Percentiles rank a stretch among this genome's conserved stretches.
Evolutionary conservation across 2,797 vertebrate species (phyloP).

Genomic region (Coranthus polyacanthus): DNA sequence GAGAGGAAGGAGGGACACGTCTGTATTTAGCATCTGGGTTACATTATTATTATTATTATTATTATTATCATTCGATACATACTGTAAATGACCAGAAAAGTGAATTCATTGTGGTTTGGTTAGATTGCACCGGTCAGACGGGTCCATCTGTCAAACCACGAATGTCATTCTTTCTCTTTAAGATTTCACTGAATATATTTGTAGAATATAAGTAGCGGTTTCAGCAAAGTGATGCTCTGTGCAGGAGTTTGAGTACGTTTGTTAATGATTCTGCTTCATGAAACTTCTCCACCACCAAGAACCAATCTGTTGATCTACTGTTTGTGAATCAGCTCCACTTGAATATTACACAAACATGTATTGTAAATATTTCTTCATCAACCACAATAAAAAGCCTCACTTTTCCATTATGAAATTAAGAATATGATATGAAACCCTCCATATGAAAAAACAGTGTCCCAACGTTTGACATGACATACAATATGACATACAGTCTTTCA

Average conservation of each 20-base stretch:
- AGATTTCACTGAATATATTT: not conserved
- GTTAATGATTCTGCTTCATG: too few relatives aligned
- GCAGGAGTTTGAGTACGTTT: not conserved
- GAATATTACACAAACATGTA: too few relatives aligned
- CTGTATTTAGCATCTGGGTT: constrained; percentile 49
- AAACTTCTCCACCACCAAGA: too few relatives aligned
- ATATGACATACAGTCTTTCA: too few relatives aligned
- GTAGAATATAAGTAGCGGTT: constrained; percentile 1
- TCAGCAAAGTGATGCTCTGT: not conserved
- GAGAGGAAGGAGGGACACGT: constrained; percentile 55
- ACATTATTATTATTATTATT: constrained; percentile 40
- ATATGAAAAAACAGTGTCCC: too few relatives aligned
- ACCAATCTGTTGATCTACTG: too few relatives aligned
- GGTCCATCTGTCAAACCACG: constrained; percentile 1
- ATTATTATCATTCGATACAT: constrained; percentile 16
- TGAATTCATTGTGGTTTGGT: not conserved
- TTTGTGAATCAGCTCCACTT: too few relatives aligned
- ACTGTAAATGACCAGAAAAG: constrained; percentile 10
- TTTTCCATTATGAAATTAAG: too few relatives aligned
- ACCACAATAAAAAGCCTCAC: too few relatives aligned
- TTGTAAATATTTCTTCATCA: too few relatives aligned
- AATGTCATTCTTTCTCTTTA: constrained; percentile 11
- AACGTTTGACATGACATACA: too few relatives aligned
- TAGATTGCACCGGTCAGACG: not conserved
- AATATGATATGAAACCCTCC: too few relatives aligned